Evolutionary conservation across 2,113 vertebrate genomes (phyloP).

Genomic region (Indicator indicator): DNA sequence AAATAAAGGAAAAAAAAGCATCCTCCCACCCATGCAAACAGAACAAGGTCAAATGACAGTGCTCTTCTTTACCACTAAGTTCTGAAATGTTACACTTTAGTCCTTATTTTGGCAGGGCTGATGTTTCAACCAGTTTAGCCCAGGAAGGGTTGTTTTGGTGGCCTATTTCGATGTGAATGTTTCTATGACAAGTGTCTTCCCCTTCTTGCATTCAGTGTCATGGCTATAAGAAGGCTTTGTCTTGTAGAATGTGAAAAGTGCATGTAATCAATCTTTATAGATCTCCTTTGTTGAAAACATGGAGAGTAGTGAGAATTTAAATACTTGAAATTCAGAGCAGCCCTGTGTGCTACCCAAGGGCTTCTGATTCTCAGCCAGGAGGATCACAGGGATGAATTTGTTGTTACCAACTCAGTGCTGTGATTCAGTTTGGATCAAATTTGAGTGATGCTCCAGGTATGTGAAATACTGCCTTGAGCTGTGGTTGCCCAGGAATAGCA

Average conservation of each 20-base stretch:
- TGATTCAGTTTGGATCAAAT: neutral
- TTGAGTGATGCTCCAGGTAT: neutral
- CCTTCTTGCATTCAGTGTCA: neutral
- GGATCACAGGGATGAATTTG: neutral
- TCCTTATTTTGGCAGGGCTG: neutral
- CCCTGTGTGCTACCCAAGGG: neutral
- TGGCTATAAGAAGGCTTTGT: neutral
- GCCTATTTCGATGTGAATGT: neutral
- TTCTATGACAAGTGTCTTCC: neutral
- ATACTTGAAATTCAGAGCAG: neutral
- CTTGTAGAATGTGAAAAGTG: neutral
- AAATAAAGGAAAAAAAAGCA: neutral
- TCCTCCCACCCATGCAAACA: neutral
- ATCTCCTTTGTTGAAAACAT: neutral
- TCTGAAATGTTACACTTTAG: neutral
- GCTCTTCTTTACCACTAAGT: neutral
- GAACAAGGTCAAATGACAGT: neutral
- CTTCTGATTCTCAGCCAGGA: neutral
- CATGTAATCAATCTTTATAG: neutral
- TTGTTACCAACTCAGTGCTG: neutral
- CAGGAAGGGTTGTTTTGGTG: rapidly evolving
- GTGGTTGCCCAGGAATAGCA: neutral
- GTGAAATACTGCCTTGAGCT: neutral
- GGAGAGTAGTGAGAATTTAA: neutral
- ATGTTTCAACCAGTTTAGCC: neutral